phyloP scores from a whole-genome alignment of 2,797 vertebrate genomes.

The Phataginus tetradactyla region DNA sequence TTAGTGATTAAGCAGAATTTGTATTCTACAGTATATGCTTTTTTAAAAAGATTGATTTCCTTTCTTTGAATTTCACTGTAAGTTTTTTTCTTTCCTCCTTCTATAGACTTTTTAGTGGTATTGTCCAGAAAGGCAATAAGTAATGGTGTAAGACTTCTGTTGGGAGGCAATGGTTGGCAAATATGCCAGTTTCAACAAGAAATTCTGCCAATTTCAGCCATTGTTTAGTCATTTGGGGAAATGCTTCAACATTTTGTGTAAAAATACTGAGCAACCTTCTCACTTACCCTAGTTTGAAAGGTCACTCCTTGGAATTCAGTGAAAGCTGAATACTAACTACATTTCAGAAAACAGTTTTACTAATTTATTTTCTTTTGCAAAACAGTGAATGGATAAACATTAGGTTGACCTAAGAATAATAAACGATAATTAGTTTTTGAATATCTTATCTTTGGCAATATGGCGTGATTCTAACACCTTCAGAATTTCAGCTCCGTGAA shows the following conservation, averaged over 20 bases:
- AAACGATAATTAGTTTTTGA: constrained; percentile 15
- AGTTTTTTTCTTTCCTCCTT: fast-evolving
- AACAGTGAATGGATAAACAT: not conserved
- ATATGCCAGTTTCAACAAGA: constrained; percentile 60
- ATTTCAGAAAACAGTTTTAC: not conserved
- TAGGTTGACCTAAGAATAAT: not conserved
- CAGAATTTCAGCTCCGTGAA: not conserved
- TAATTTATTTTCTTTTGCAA: constrained; percentile 7
- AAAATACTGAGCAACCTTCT: constrained; percentile 51
- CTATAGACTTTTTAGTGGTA: not conserved
- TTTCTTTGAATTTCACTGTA: not conserved
- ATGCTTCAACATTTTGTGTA: constrained; percentile 56
- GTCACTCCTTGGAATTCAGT: constrained; percentile 38
- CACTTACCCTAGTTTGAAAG: constrained; percentile 38
- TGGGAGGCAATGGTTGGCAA: constrained; percentile 31
- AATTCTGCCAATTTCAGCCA: constrained; percentile 32
- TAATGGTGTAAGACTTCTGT: constrained; percentile 47
- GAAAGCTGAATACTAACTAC: constrained; percentile 52
- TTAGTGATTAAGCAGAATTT: not conserved
- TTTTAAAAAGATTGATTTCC: not conserved
- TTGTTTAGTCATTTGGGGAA: constrained; percentile 20
- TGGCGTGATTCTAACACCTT: not conserved
- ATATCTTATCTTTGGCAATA: not conserved
- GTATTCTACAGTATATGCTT: not conserved
- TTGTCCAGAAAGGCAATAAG: constrained; percentile 50